Conservation (phyloP, 30 jellyfish, hydroid and myxozoan species). For the Cassiopea xamachana region DNA sequence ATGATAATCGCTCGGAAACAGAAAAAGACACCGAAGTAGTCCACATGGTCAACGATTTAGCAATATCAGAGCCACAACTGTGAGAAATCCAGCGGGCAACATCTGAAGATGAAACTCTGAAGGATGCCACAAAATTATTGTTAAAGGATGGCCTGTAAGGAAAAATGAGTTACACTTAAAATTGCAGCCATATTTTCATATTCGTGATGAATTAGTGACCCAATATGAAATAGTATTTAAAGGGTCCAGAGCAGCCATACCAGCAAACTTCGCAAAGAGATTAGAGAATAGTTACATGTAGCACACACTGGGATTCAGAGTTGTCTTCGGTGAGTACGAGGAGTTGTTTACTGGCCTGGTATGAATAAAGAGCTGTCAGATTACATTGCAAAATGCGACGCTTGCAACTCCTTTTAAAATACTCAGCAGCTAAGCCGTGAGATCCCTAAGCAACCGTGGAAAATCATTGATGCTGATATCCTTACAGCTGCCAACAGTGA, state of each 20-base stretch:
- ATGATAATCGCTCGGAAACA: constrained; percentile 9
- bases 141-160: constrained; percentile 23
- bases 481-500: constrained; percentile 15
- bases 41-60: constrained; percentile 23
- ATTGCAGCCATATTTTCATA: background rate
- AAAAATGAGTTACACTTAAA: background rate
- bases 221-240: constrained; percentile 9
- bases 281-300: background rate
- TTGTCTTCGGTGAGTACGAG: constrained; percentile 23
- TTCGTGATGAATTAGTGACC: constrained; percentile 39
- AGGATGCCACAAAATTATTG: background rate
- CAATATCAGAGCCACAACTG: constrained; percentile 46
- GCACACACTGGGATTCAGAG: constrained; percentile 19
- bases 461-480: constrained; percentile 43
- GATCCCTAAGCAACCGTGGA: constrained; percentile 37
- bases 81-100: constrained; percentile 37
- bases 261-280: background rate
- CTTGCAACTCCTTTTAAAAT: constrained; percentile 24
- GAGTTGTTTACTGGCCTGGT: constrained; percentile 57
- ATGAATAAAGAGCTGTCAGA: constrained; percentile 30
- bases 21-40: constrained; percentile 17
- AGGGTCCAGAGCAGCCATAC: background rate
- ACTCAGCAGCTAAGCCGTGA: constrained; percentile 16
- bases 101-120: constrained; percentile 13
- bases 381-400: constrained; percentile 19